Conservation (phyloP, 37 sponge, comb jelly and placozoan genomes). For the Haliclona indistincta region DNA sequence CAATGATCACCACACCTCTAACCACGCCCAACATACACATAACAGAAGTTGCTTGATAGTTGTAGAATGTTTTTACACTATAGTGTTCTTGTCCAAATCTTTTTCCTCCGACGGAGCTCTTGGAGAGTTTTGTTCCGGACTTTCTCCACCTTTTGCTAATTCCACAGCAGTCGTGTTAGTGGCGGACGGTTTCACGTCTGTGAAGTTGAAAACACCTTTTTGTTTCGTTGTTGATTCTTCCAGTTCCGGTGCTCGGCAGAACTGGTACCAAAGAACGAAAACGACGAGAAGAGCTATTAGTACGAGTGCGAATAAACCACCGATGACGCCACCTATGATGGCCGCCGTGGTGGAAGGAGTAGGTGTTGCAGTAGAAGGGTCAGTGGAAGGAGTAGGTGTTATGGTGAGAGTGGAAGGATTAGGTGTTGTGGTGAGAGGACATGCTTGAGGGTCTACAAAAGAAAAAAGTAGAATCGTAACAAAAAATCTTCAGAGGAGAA, state of each 20-base stretch:
- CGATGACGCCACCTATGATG: slow-evolving; percentile 33
- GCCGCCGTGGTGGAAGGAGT: slow-evolving; percentile 5
- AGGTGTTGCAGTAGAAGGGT: neutral
- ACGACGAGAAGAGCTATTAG: slow-evolving; percentile 22
- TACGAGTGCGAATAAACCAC: slow-evolving; percentile 21
- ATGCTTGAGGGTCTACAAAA: neutral
- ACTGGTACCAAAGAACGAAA: slow-evolving; percentile 40
- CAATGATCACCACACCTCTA: too few relatives aligned
- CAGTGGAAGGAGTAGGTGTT: neutral
- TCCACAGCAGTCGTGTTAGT: neutral
- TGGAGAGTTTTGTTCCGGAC: too few relatives aligned
- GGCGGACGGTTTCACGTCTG: neutral
- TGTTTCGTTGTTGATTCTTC: slow-evolving; percentile 5
- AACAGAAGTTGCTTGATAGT: too few relatives aligned
- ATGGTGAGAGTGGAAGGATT: neutral
- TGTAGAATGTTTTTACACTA: too few relatives aligned
- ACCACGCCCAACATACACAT: too few relatives aligned
- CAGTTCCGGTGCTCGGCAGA: slow-evolving; percentile 11
- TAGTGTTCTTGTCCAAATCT: too few relatives aligned
- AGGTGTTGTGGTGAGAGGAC: neutral
- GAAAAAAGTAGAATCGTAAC: neutral
- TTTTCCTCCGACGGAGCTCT: too few relatives aligned
- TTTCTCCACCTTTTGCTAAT: too few relatives aligned
- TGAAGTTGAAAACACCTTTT: slow-evolving; percentile 8
- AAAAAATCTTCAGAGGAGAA: neutral